A percentile compares a stretch with the other conserved stretches of the same genome.
Conservation (phyloP, 2,888 invertebrate species). For the Hipparchia semele region DNA sequence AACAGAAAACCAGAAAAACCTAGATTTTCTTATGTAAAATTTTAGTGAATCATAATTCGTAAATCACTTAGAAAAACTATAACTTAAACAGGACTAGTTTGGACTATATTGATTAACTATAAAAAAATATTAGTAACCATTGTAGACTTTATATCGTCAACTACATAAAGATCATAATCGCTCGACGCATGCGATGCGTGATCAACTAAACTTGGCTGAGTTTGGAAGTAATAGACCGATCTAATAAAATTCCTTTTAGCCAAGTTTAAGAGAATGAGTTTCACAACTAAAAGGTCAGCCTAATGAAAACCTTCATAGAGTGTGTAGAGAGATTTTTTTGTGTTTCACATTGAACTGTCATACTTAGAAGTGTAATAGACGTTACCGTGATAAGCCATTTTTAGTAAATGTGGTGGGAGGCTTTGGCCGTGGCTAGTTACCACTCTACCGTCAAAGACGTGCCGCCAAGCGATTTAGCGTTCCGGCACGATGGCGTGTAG, state of each 20-base stretch:
- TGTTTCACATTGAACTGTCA: no score
- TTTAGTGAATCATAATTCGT: background rate
- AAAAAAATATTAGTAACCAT: constrained; percentile 18
- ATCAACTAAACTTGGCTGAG: constrained; percentile 13
- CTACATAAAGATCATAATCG: constrained; percentile 16
- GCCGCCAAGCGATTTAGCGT: no score
- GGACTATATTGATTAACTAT: constrained; percentile 13
- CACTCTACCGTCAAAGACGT: no score
- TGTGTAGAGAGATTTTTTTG: background rate
- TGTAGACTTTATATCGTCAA: background rate
- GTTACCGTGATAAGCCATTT: no score
- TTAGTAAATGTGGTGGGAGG: no score
- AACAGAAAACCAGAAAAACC: no score
- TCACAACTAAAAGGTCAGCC: constrained; percentile 8
- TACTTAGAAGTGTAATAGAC: no score
- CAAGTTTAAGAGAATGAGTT: constrained; percentile 20
- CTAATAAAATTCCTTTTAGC: constrained; percentile 32
- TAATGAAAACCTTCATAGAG: constrained; percentile 7
- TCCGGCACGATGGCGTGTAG: no score
- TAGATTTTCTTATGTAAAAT: background rate
- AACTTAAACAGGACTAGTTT: constrained; percentile 17
- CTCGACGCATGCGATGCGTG: constrained; percentile 26
- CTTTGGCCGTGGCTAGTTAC: no score
- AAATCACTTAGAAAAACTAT: background rate
- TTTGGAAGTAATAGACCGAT: constrained; percentile 25